Conservation (phyloP, 2,888 invertebrate genomes). For the Suillia variegata region DNA sequence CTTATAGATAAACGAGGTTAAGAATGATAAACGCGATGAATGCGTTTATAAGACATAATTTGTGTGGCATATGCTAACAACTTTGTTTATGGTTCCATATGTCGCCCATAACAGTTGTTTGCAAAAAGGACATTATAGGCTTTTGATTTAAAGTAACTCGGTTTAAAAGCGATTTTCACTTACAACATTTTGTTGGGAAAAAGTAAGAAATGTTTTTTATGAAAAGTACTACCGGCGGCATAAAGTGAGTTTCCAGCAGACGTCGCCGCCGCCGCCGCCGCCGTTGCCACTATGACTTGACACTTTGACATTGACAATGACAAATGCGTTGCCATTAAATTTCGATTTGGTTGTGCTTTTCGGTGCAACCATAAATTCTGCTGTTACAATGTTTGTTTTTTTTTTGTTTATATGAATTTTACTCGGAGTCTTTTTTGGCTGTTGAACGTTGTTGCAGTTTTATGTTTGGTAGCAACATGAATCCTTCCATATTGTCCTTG, state of each 20-base stretch:
- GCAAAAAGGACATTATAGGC: no score
- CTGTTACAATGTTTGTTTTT: not conserved
- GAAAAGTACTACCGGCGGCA: no score
- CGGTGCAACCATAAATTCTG: not conserved
- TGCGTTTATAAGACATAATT: no score
- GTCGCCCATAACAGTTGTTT: no score
- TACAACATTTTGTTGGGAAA: no score
- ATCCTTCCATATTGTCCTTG: not conserved
- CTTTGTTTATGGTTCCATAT: no score
- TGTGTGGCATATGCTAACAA: no score
- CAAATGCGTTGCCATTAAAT: slow-evolving; percentile 41
- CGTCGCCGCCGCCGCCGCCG: not conserved
- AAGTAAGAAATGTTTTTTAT: no score
- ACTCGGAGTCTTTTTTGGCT: not conserved
- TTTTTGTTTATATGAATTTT: not conserved
- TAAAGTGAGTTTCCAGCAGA: not conserved
- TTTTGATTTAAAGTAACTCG: no score
- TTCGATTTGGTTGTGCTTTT: not conserved
- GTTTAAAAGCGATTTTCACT: no score
- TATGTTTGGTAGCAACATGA: not conserved
- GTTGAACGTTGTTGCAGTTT: not conserved
- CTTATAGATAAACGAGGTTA: no score
- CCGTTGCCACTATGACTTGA: slow-evolving; percentile 43
- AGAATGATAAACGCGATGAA: no score
- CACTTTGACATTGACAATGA: slow-evolving; percentile 57